Evolutionary conservation across 2,113 vertebrate genomes (phyloP).

Genomic region (Cynocephalus volans): DNA sequence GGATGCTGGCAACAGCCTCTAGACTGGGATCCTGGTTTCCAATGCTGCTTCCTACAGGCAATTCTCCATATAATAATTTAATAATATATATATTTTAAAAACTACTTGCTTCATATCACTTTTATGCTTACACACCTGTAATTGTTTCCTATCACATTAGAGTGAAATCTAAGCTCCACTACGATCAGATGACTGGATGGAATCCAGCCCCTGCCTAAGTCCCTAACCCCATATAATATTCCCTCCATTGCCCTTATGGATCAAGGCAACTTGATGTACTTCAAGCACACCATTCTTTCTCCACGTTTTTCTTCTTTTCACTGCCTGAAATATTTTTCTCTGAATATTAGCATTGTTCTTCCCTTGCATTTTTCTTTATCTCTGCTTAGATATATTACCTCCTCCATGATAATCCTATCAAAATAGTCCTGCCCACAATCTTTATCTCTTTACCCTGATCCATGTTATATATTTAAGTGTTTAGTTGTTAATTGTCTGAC

Average conservation of each 20-base stretch:
- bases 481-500: background rate
- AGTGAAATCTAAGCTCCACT: background rate
- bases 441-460: background rate
- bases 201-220: accelerated
- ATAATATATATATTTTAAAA: background rate
- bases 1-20: background rate
- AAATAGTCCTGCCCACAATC: background rate
- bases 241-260: background rate
- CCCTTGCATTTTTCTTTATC: background rate
- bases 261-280: background rate
- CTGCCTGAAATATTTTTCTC: background rate
- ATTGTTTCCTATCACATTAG: background rate
- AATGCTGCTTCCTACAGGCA: background rate
- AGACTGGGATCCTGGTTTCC: too few relatives aligned
- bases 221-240: background rate
- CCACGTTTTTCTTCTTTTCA: background rate
- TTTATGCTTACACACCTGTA: background rate
- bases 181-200: too few relatives aligned
- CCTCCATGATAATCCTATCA: background rate
- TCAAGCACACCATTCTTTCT: background rate
- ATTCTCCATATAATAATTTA: background rate
- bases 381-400: background rate
- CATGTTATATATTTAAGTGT: background rate
- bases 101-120: background rate
- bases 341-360: background rate